Conservation (phyloP, 2,113 vertebrate species). For the Sylvia atricapilla region DNA sequence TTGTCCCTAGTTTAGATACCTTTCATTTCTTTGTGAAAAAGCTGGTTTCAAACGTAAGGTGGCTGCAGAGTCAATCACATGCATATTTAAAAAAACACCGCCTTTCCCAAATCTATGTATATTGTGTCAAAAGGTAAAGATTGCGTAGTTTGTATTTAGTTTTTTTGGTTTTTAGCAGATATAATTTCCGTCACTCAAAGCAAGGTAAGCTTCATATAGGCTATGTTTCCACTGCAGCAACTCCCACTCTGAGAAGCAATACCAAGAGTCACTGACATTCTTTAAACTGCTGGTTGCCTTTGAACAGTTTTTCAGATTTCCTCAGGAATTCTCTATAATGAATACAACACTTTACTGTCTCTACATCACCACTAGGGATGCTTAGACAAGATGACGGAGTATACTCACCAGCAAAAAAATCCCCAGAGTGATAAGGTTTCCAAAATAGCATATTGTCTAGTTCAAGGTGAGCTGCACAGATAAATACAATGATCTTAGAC, state of each 20-base stretch:
- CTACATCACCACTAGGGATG: not conserved
- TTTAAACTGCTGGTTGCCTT: conserved; percentile 39
- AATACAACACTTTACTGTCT: conserved; percentile 19
- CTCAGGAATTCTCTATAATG: conserved; percentile 30
- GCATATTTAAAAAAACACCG: not conserved
- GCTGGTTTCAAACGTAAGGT: not conserved
- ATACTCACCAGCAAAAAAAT: not conserved
- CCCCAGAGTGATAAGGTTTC: not conserved
- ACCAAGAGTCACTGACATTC: not conserved
- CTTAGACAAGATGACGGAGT: not conserved
- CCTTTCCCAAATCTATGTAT: not conserved
- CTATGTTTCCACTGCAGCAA: not conserved
- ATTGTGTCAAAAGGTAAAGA: not conserved
- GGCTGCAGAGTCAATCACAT: not conserved
- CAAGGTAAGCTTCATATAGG: not conserved
- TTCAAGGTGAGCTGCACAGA: not conserved
- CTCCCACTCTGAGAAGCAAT: not conserved
- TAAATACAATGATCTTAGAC: not conserved
- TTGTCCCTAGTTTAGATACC: not conserved
- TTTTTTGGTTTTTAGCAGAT: not conserved
- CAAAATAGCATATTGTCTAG: not conserved
- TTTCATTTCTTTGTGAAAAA: not conserved
- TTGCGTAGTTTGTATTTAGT: not conserved
- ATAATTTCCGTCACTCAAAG: not conserved
- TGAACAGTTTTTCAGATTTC: conserved; percentile 28